A percentile compares a stretch with the other conserved stretches of the same genome.
These are phyloP conservation scores for Ophion ventricosus DNA, from an alignment of 2,888 invertebrate species.

Conservation along the genomic window DNA sequence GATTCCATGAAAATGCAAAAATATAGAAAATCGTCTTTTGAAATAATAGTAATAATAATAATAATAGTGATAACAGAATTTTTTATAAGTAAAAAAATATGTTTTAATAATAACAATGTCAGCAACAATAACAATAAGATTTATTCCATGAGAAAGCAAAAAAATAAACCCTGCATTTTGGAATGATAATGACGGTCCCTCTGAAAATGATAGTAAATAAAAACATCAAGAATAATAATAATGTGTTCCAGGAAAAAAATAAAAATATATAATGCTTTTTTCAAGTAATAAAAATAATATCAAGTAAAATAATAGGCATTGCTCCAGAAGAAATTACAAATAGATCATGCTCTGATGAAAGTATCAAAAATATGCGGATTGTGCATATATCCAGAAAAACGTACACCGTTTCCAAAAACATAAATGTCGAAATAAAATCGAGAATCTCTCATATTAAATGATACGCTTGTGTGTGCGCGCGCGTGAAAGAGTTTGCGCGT, in stretches of 20 bases:
- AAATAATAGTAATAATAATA: too few relatives aligned
- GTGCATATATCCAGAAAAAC: not conserved
- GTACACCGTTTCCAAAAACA: not conserved
- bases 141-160: too few relatives aligned
- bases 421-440: conserved; percentile 1
- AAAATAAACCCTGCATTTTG: too few relatives aligned
- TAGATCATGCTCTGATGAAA: not conserved
- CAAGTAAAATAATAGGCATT: not conserved
- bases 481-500: not conserved
- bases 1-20: too few relatives aligned
- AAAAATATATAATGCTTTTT: not conserved
- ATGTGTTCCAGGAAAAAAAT: not conserved
- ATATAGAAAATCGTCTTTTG: too few relatives aligned
- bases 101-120: too few relatives aligned
- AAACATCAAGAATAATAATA: not conserved
- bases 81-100: too few relatives aligned
- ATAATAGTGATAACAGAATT: too few relatives aligned
- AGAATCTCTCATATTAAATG: conserved; percentile 2
- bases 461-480: not conserved
- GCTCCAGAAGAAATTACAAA: not conserved
- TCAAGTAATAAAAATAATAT: not conserved
- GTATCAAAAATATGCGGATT: not conserved
- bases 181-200: too few relatives aligned
- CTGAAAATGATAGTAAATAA: not conserved
- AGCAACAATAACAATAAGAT: too few relatives aligned